These are phyloP conservation scores for Tyto alba DNA, from an alignment of 2,113 vertebrate species.

Conservation along the genomic window DNA sequence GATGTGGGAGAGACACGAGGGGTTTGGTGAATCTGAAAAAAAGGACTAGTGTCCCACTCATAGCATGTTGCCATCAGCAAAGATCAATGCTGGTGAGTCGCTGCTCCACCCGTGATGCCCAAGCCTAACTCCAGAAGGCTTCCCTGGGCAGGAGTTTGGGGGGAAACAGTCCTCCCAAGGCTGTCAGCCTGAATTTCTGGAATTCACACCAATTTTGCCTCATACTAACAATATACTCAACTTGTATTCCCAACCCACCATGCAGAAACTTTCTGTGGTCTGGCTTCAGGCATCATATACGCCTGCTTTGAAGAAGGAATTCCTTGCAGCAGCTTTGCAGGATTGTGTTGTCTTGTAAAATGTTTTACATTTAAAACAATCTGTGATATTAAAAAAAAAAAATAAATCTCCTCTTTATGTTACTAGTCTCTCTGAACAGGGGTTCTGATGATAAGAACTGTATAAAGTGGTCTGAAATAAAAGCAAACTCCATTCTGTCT, in stretches of 20 bases:
- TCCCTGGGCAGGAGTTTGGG: background rate
- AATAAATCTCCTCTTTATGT: background rate
- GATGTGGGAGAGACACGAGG: background rate
- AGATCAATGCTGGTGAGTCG: rapidly evolving
- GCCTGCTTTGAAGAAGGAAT: background rate
- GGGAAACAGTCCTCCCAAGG: background rate
- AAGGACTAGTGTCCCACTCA: background rate
- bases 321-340: background rate
- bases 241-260: background rate
- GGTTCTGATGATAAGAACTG: background rate
- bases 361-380: background rate
- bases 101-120: background rate
- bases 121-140: background rate
- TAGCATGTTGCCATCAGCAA: background rate
- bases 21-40: background rate
- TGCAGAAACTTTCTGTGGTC: background rate
- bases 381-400: background rate
- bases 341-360: background rate
- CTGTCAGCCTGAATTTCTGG: background rate
- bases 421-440: background rate
- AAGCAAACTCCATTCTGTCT: background rate
- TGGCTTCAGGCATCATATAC: background rate
- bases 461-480: background rate
- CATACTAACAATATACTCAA: too few relatives aligned
- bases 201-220: background rate